Evolutionary conservation across 2,113 vertebrate species (phyloP).

Genomic region (Periophthalmodon schlosseri): DNA sequence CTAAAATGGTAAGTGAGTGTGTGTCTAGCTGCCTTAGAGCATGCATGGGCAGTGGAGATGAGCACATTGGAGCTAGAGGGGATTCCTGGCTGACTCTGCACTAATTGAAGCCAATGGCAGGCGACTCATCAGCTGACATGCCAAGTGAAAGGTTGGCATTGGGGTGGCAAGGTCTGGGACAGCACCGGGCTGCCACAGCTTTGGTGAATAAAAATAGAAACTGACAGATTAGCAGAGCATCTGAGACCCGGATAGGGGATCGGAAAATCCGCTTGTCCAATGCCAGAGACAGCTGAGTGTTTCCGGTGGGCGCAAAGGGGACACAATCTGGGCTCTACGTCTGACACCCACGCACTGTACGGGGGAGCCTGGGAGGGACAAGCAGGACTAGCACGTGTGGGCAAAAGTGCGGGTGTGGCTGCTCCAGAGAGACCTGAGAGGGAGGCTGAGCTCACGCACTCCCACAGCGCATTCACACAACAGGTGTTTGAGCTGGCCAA

Average conservation of each 20-base stretch:
- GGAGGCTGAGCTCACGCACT: constrained; percentile 63
- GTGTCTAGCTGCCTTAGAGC: constrained; percentile 56
- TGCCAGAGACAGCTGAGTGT: constrained; percentile 70
- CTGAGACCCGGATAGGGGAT: constrained; percentile 79
- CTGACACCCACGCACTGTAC: constrained; percentile 67
- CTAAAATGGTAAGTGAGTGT: constrained; percentile 70
- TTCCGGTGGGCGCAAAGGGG: constrained; percentile 70
- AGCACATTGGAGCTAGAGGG: constrained; percentile 68
- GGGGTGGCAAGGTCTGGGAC: constrained; percentile 59
- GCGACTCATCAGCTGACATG: constrained; percentile 54
- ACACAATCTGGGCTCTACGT: constrained; percentile 72
- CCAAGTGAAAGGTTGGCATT: constrained; percentile 62
- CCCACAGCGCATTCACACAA: constrained; percentile 78
- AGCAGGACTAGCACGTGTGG: constrained; percentile 33
- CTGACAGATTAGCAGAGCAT: constrained; percentile 80
- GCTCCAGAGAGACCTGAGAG: constrained; percentile 61
- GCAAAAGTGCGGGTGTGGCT: constrained; percentile 58
- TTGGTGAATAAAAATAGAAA: constrained; percentile 75
- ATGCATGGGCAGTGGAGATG: constrained; percentile 62
- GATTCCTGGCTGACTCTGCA: constrained; percentile 78
- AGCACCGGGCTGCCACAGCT: constrained; percentile 64
- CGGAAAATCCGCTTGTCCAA: constrained; percentile 73
- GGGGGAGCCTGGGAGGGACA: constrained; percentile 35
- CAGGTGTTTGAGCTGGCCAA: constrained; percentile 77
- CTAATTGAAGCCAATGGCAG: constrained; percentile 74